phyloP scores from a whole-genome alignment of 2,888 invertebrate genomes.

The Adelognathus sp. region DNA sequence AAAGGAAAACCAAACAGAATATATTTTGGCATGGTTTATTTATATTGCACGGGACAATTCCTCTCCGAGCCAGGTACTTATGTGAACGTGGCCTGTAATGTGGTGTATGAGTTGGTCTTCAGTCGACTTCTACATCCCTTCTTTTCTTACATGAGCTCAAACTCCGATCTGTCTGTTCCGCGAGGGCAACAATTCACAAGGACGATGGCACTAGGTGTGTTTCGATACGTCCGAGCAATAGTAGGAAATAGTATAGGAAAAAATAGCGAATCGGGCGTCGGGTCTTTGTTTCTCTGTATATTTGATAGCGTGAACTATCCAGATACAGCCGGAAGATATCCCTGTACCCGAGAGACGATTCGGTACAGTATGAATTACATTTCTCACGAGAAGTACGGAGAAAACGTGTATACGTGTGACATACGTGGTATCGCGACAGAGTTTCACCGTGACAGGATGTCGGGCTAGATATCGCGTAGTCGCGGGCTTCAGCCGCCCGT shows the following conservation, averaged over 20 bases:
- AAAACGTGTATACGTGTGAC: neutral
- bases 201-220: neutral
- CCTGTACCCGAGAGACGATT: neutral
- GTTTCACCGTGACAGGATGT: conserved; percentile 21
- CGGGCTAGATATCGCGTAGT: conserved; percentile 35
- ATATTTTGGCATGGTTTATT: too few species aligned
- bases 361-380: neutral
- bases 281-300: neutral
- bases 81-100: too few species aligned
- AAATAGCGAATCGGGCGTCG: neutral
- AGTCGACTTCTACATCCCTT: neutral
- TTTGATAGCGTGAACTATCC: too few species aligned
- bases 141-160: neutral
- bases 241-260: neutral
- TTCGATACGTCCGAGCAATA: neutral
- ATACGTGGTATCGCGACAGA: conserved; percentile 3
- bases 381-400: neutral
- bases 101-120: too few species aligned
- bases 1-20: neutral
- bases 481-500: conserved; percentile 23
- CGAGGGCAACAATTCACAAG: neutral
- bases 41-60: too few species aligned
- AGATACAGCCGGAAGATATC: neutral
- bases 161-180: neutral
- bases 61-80: too few species aligned